Evolutionary conservation across 2,797 vertebrate genomes (phyloP), one percentile per base, ranked within the genome.

Genomic region (Takifugu rubripes): DNA sequence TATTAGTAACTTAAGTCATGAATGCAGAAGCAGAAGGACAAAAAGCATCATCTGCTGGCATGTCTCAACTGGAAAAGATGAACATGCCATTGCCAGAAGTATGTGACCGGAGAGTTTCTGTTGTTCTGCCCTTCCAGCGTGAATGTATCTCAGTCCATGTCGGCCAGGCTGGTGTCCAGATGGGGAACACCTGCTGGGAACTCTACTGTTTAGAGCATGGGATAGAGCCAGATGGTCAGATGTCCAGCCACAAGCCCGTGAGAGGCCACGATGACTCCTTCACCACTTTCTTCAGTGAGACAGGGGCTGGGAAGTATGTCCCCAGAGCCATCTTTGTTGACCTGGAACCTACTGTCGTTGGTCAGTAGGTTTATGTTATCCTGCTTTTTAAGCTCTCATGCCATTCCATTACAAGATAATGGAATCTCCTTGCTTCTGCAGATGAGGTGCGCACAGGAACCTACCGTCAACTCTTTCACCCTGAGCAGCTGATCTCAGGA

Each of bases 181-280:
- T 92, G 87, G 90, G 90, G 15, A 92, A 91, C 75, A 87, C 90
- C 70, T 92, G 90, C 78, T 92, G 90, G 90, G 90, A 92, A 74
- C 84, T 92, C 17, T 91, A 90, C 73, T 90, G 90, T 60, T 66
- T 90, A 68, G 90, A 91, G 40, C 90, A 91, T 0, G 86, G 84
- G n/a, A 89, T 91, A 72, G 84, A 88, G 74, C 84, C 90, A 0
- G 87, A 92, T 0, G 90, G 90, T 5, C 82, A 86, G 31, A 92
- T 90, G 89, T 73, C 81, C 1, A 55, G 9, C 12, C 2, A 5
- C 2, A 72, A 82, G 49, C 17, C 75, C 0, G 8, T 72, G 0
- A 69, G 82, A 27, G 79, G 83, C 17, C 78, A 75, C 1, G 89
- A 91, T 7, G 89, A 91, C 71, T 91, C 91, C 62, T 92, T 91